phyloP scores from a whole-genome alignment of 2,113 vertebrate species.

The Oncorhynchus mykiss region DNA sequence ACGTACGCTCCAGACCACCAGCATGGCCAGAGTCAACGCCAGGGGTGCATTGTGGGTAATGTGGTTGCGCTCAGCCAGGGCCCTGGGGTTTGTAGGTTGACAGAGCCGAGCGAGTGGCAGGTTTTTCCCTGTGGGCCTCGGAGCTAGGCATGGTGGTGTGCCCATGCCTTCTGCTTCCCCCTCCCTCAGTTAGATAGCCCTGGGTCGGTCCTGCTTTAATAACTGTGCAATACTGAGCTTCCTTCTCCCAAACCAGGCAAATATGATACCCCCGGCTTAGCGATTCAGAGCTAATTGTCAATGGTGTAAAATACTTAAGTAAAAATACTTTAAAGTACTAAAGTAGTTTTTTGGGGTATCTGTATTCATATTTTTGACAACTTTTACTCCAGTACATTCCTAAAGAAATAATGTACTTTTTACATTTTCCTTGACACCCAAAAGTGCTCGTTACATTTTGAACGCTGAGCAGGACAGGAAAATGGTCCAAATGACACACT shows the following conservation, averaged over 20 bases:
- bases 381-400: no score
- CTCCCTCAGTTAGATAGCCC: constrained; percentile 26
- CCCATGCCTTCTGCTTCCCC: neutral
- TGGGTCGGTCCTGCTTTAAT: constrained; percentile 54
- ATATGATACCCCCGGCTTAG: constrained; percentile 48
- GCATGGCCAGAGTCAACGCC: constrained; percentile 44
- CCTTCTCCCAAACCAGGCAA: constrained; percentile 47
- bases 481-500: no score
- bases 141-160: neutral
- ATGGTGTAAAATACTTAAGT: constrained; percentile 3
- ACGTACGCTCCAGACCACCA: constrained; percentile 58
- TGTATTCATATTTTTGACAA: no score
- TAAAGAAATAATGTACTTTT: no score
- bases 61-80: neutral
- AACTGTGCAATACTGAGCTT: constrained; percentile 41
- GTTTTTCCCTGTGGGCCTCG: neutral
- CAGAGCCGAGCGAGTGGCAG: neutral
- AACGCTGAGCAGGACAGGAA: no score
- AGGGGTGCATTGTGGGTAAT: constrained; percentile 35
- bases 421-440: no score
- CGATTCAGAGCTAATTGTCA: constrained; percentile 55
- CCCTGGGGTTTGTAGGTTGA: neutral
- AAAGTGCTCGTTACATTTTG: no score
- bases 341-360: no score
- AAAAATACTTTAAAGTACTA: no score